Conservation (phyloP, 2,888 invertebrate species). For the Dynastes tityus region DNA sequence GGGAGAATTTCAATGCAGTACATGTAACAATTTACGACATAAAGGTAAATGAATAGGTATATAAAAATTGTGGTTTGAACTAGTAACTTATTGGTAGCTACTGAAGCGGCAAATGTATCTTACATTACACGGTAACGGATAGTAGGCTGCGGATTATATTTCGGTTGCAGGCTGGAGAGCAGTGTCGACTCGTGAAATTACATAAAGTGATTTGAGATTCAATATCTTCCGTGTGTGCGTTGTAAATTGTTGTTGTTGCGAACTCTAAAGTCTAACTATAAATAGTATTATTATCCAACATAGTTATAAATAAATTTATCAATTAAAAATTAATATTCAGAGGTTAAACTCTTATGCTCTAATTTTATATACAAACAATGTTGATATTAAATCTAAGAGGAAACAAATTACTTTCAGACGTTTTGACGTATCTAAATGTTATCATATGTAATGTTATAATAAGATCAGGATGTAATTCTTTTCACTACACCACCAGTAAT, state of each 20-base stretch:
- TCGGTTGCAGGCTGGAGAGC: constrained; percentile 66
- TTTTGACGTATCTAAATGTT: too few relatives aligned
- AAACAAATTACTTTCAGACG: too few relatives aligned
- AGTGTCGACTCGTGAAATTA: constrained; percentile 49
- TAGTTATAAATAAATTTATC: too few relatives aligned
- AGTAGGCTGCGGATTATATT: constrained; percentile 68
- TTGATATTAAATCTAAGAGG: too few relatives aligned
- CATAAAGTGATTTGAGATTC: constrained; percentile 42
- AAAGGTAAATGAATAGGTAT: constrained; percentile 60
- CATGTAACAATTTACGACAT: constrained; percentile 42
- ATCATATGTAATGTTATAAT: too few relatives aligned
- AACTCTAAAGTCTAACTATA: not conserved
- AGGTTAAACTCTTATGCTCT: too few relatives aligned
- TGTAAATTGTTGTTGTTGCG: constrained; percentile 3
- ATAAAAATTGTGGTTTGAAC: constrained; percentile 68
- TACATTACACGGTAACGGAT: constrained; percentile 70
- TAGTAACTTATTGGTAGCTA: constrained; percentile 68
- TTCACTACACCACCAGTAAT: too few relatives aligned
- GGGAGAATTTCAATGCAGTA: constrained; percentile 40
- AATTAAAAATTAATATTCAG: too few relatives aligned
- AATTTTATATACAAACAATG: too few relatives aligned
- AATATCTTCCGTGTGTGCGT: constrained; percentile 42
- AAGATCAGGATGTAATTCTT: too few relatives aligned
- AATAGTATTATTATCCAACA: too few relatives aligned
- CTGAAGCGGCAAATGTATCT: constrained; percentile 70